Base-by-base conservation (phyloP, 2,797 vertebrate species). In the Oreonectes daqikongensis region DNA sequence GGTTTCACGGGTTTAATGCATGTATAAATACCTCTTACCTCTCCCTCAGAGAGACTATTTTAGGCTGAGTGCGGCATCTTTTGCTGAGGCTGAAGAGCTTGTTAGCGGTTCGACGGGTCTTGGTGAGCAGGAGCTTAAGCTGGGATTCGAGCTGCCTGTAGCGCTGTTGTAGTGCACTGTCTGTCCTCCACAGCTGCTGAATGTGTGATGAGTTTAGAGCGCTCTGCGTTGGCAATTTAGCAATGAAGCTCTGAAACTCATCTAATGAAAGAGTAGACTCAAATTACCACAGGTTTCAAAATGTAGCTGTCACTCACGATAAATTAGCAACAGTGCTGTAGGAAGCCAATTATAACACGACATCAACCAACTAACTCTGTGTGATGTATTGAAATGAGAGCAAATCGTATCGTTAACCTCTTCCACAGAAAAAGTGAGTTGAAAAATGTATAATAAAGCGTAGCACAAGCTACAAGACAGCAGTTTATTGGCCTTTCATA, bases 1-100 rank as follows among this genome's bases (percentile, higher is more conserved):
- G 82, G 81, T 87, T 83, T 78, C 85, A 78, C 5, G 5, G 66
- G 80, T 81, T 89, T 88, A 88, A 87, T 61, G 69, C 78, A 65
- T 63, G 22, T 26, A 69, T 57, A 69, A 81, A 66, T 69, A 55
- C 52, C 93, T 93, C 92, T 94, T 93, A 99, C 97, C 97, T 96
- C 84, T 95, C 94, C 87, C 93, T 92, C 8, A 94, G 96, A 86
- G 94, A 88, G 84, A 94, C 90, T 90, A 97, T 94, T 90, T 93
- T 91, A 0, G 97, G 97, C 81, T 95, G 94, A 17, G 94, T 95
- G 72, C 92, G 93, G 85, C 97, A 99, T 80, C 97, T 94, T 90
- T 95, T 97, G 90, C 96, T 97, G 32, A 99, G 96, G 86, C 93
- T 94, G 84, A 97, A 98, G 91, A 98, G 95, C 89, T 96, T 97